Percentiles rank a stretch among this genome's conserved stretches.
Conservation (phyloP, 2,797 vertebrate species). For the Pangasius sanitwongsei region DNA sequence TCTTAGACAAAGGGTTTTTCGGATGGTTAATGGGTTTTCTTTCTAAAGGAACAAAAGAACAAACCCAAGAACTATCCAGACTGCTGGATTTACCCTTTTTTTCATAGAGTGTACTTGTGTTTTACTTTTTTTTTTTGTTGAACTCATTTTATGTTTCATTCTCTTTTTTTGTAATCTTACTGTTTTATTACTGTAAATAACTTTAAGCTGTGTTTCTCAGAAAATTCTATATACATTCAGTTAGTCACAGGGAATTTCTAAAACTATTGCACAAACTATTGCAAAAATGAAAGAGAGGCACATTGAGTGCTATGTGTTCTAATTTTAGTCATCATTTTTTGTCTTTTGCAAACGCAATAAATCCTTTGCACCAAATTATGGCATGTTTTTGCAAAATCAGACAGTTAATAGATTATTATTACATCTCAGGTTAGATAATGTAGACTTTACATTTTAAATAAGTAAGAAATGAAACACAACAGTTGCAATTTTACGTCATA, state of each 20-base stretch:
- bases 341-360: not conserved
- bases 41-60: not conserved
- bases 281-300: not conserved
- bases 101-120: not conserved
- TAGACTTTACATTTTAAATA: not conserved
- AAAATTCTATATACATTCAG: not conserved
- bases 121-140: not conserved
- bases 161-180: too few species aligned
- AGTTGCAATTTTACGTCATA: not conserved
- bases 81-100: not conserved
- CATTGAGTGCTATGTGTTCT: not conserved
- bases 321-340: not conserved
- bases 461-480: not conserved
- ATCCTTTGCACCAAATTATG: too few species aligned
- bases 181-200: not conserved
- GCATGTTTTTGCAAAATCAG: not conserved
- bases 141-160: not conserved
- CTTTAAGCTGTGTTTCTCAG: not conserved
- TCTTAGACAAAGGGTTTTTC: not conserved
- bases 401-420: not conserved
- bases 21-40: not conserved
- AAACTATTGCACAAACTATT: not conserved
- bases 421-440: too few species aligned
- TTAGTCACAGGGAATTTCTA: not conserved
- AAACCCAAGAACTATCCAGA: not conserved